phyloP scores from a whole-genome alignment of 2,113 vertebrate species.

The Planiliza haematocheilus region DNA sequence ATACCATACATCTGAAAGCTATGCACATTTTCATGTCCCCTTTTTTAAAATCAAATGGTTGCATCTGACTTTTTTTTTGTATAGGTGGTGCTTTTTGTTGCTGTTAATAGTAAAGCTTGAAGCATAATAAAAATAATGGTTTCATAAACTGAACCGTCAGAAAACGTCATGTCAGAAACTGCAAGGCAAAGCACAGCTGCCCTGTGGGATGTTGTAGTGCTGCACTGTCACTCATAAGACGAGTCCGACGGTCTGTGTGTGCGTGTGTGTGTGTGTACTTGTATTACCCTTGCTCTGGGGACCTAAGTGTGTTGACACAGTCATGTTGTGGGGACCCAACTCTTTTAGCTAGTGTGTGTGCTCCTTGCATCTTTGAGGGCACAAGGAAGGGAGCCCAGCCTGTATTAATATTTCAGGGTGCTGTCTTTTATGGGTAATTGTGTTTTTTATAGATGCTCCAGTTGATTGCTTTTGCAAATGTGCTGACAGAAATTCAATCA shows the following conservation, averaged over 20 bases:
- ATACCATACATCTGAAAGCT: too few species aligned
- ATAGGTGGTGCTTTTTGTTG: not conserved
- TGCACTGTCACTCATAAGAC: not conserved
- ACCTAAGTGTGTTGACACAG: too few species aligned
- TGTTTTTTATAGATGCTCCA: slow-evolving; percentile 25
- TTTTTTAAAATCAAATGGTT: not conserved
- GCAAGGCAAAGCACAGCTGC: slow-evolving; percentile 5
- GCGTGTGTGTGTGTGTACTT: slow-evolving; percentile 8
- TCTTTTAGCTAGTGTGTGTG: slow-evolving; percentile 16
- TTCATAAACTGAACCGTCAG: not conserved
- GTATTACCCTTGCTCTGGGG: too few species aligned
- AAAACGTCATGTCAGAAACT: not conserved
- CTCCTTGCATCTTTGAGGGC: not conserved
- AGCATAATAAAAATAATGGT: not conserved
- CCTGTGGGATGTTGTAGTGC: slow-evolving; percentile 5
- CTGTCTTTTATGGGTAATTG: slow-evolving; percentile 64
- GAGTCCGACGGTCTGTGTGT: slow-evolving; percentile 1
- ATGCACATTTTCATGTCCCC: not conserved
- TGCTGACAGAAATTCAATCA: slow-evolving; percentile 50
- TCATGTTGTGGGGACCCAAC: too few species aligned
- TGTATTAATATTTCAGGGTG: slow-evolving; percentile 36
- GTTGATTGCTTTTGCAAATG: slow-evolving; percentile 70
- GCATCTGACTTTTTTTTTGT: not conserved
- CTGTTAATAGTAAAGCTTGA: not conserved
- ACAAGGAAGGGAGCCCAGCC: not conserved